A percentile compares a stretch with the other conserved stretches of the same genome.
Conservation (phyloP, 2,888 invertebrate species). For the Noctua janthe region DNA sequence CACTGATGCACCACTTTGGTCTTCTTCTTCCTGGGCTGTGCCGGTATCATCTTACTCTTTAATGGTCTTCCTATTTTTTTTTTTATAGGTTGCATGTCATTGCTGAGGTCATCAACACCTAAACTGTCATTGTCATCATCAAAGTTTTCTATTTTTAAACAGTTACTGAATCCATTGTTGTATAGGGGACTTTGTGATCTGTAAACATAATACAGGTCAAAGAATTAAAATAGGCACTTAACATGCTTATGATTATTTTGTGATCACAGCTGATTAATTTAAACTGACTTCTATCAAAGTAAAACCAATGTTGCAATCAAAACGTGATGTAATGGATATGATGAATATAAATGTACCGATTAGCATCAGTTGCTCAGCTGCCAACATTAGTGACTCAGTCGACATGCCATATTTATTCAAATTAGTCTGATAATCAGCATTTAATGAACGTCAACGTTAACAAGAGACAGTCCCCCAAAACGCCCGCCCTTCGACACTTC, state of each 20-base stretch:
- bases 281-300: background rate
- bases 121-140: conserved; percentile 73
- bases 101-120: conserved; percentile 71
- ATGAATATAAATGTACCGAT: background rate
- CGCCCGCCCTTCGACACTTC: too few relatives aligned
- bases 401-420: background rate
- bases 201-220: conserved; percentile 52
- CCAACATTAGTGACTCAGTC: background rate
- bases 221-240: background rate
- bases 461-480: too few relatives aligned
- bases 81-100: conserved; percentile 61
- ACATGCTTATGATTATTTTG: background rate
- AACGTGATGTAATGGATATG: background rate
- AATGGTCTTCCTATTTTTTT: conserved; percentile 64
- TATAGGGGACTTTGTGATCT: conserved; percentile 77
- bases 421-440: too few relatives aligned
- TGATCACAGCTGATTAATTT: background rate
- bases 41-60: conserved; percentile 66
- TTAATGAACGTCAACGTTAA: too few relatives aligned
- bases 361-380: conserved; percentile 13
- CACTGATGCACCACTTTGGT: conserved; percentile 80
- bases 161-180: conserved; percentile 73
- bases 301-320: background rate
- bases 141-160: conserved; percentile 73
- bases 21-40: conserved; percentile 67